Percentiles rank a stretch among this genome's conserved stretches.
Evolutionary conservation across 2,888 invertebrate species (phyloP).

Genomic region (Torymus aiolomorphi): DNA sequence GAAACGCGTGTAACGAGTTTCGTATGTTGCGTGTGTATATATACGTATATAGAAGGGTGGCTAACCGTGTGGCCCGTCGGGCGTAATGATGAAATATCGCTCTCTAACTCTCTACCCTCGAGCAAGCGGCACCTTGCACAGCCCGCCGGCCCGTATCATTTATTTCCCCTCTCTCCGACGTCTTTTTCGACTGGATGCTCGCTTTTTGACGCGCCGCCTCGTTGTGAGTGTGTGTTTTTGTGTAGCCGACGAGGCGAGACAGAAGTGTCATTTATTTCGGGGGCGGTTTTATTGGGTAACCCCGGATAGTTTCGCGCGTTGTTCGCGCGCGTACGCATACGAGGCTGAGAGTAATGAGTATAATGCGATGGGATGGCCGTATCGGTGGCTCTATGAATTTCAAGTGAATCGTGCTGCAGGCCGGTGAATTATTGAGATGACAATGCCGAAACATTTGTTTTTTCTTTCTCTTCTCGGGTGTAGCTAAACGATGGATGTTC

Average conservation of each 20-base stretch:
- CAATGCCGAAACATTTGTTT: too few relatives aligned
- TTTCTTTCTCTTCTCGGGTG: too few relatives aligned
- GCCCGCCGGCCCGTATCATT: not conserved
- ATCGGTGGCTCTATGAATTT: constrained; percentile 57
- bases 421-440: too few relatives aligned
- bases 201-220: too few relatives aligned
- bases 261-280: constrained; percentile 24
- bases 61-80: constrained; percentile 62
- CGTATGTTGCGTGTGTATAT: constrained; percentile 49
- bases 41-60: too few relatives aligned
- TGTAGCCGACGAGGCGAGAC: too few relatives aligned
- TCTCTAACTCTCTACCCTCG: constrained; percentile 33
- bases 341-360: not conserved
- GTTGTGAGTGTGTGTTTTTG: too few relatives aligned
- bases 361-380: not conserved
- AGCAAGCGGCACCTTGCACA: constrained; percentile 30
- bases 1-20: constrained; percentile 72
- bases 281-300: constrained; percentile 57
- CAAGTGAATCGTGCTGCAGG: not conserved
- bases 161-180: not conserved
- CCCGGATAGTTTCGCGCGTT: not conserved
- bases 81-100: constrained; percentile 75
- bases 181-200: too few relatives aligned
- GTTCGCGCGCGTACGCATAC: too few relatives aligned
- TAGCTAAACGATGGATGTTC: too few relatives aligned